These are phyloP conservation scores for Esox niger DNA, from an alignment of 2,113 vertebrate species.

Conservation along the genomic window DNA sequence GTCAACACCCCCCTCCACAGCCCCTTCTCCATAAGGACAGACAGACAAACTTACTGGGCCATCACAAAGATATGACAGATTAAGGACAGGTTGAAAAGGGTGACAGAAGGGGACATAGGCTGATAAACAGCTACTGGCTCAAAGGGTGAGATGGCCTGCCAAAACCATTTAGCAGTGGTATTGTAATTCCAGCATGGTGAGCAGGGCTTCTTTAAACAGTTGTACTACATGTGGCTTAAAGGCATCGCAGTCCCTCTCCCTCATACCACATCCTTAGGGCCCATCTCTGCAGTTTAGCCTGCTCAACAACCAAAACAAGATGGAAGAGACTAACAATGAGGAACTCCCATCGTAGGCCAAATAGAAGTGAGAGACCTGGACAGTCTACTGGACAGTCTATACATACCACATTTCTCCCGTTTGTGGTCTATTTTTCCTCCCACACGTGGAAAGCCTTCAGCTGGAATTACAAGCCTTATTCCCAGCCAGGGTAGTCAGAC, in stretches of 20 bases:
- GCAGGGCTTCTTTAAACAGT: neutral
- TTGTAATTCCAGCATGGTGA: slow-evolving; percentile 11
- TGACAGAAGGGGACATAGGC: slow-evolving; percentile 7
- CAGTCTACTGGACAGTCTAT: too few species aligned
- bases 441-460: slow-evolving; percentile 1
- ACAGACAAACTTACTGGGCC: slow-evolving; percentile 21
- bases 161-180: slow-evolving; percentile 45
- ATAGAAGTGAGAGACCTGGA: neutral
- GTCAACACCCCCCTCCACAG: neutral
- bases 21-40: neutral
- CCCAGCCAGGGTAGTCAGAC: slow-evolving; percentile 23
- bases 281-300: too few species aligned
- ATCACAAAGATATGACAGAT: slow-evolving; percentile 35
- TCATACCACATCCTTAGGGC: neutral
- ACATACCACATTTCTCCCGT: slow-evolving; percentile 3
- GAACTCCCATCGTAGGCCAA: too few species aligned
- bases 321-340: too few species aligned
- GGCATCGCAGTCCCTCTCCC: slow-evolving; percentile 24
- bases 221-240: too few species aligned
- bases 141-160: slow-evolving; percentile 50
- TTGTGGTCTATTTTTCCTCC: neutral
- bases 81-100: slow-evolving; percentile 1
- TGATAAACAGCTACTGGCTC: slow-evolving; percentile 47
- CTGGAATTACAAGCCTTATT: slow-evolving; percentile 48
- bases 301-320: too few species aligned